Conservation (phyloP, 2,113 vertebrate genomes). For the Rhodinocichla rosea region DNA sequence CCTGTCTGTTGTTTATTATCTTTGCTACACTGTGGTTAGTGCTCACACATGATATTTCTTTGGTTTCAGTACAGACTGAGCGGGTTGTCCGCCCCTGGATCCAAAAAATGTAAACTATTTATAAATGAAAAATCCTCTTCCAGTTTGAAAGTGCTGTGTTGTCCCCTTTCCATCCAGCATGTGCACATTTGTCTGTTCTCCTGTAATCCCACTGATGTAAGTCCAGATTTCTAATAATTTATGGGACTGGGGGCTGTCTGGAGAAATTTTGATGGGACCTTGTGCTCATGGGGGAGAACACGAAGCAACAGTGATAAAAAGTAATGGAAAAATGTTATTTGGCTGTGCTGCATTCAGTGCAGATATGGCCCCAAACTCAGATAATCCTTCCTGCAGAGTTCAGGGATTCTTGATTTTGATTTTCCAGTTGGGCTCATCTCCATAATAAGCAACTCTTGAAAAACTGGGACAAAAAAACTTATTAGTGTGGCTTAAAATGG, state of each 20-base stretch:
- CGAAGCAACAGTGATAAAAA: conserved; percentile 39
- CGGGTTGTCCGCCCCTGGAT: conserved; percentile 66
- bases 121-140: conserved; percentile 76
- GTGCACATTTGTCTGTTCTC: conserved; percentile 67
- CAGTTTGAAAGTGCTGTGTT: conserved; percentile 67
- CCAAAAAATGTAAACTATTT: conserved; percentile 80
- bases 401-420: conserved; percentile 31
- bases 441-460: conserved; percentile 28
- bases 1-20: conserved; percentile 77
- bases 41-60: conserved; percentile 72
- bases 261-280: conserved; percentile 2
- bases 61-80: conserved; percentile 72
- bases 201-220: conserved; percentile 65
- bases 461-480: background rate
- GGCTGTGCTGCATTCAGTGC: background rate
- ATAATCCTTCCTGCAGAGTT: conserved; percentile 41
- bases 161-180: conserved; percentile 38
- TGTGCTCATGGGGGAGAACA: conserved; percentile 22
- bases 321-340: conserved; percentile 49
- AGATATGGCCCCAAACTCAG: background rate
- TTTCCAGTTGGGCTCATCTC: conserved; percentile 41
- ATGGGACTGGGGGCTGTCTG: background rate
- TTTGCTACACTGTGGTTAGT: conserved; percentile 73
- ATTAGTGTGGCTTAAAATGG: conserved; percentile 10
- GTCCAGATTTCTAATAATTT: conserved; percentile 30